A percentile compares a stretch with the other conserved stretches of the same genome.
Evolutionary conservation across 2,888 invertebrate species (phyloP).

Genomic region (Antitype chi): DNA sequence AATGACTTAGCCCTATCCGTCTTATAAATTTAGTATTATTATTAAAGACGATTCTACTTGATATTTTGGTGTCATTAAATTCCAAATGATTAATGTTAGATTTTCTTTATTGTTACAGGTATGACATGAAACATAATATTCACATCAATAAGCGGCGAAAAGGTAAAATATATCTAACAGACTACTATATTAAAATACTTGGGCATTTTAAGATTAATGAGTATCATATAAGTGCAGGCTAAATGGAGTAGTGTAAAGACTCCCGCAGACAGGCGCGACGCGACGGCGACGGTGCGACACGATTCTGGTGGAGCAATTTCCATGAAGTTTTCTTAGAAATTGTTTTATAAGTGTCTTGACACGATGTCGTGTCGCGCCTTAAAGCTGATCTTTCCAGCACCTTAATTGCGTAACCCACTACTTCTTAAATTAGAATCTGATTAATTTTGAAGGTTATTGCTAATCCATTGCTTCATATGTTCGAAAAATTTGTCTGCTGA

Average conservation of each 20-base stretch:
- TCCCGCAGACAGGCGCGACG: no score
- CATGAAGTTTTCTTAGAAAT: not conserved
- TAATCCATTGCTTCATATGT: no score
- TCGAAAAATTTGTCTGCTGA: no score
- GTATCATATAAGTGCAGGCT: not conserved
- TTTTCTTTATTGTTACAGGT: conserved; percentile 51
- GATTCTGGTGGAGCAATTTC: no score
- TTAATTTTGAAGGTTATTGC: no score
- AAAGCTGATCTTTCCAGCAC: not conserved
- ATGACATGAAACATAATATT: conserved; percentile 6
- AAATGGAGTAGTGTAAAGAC: not conserved
- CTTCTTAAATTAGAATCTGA: no score
- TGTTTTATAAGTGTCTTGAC: not conserved
- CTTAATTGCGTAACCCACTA: no score
- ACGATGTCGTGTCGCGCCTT: not conserved
- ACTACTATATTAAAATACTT: not conserved
- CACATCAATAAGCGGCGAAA: not conserved
- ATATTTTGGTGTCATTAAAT: not conserved
- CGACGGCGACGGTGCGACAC: no score
- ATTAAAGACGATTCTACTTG: not conserved
- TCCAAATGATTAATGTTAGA: conserved; percentile 7
- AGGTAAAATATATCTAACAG: conserved; percentile 26
- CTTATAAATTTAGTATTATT: no score
- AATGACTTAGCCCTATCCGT: not conserved
- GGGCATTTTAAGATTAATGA: not conserved